Conservation (phyloP, 2,888 invertebrate genomes). For the Cepaea hortensis region DNA sequence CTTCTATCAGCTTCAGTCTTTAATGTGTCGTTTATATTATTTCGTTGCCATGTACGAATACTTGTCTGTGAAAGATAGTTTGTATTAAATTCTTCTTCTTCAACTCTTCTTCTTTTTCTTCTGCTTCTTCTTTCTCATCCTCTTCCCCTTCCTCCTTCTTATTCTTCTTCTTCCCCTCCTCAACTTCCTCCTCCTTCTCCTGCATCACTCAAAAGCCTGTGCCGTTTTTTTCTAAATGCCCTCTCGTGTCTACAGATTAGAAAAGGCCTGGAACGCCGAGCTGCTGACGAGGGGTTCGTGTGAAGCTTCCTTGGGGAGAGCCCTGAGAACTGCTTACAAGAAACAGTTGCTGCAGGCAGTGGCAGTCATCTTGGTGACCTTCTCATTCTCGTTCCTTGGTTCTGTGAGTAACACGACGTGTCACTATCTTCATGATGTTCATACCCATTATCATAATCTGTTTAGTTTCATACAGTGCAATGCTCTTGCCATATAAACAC, state of each 20-base stretch:
- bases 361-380: conserved; percentile 76
- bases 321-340: conserved; percentile 78
- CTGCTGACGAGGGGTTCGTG: conserved; percentile 75
- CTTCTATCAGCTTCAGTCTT: no score
- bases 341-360: conserved; percentile 77
- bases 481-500: no score
- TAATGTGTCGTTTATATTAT: no score
- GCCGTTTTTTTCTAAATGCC: neutral
- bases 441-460: neutral
- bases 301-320: conserved; percentile 78
- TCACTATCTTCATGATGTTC: neutral
- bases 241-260: conserved; percentile 74
- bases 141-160: neutral
- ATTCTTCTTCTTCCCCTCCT: neutral
- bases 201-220: neutral
- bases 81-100: no score
- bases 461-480: no score
- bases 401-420: conserved; percentile 77
- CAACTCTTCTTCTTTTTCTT: no score
- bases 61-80: no score
- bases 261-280: conserved; percentile 79
- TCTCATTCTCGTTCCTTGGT: conserved; percentile 78
- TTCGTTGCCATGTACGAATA: no score
- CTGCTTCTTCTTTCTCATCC: neutral
- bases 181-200: neutral